Evolutionary conservation across 2,113 vertebrate genomes (phyloP).

Genomic region (Coturnix japonica): DNA sequence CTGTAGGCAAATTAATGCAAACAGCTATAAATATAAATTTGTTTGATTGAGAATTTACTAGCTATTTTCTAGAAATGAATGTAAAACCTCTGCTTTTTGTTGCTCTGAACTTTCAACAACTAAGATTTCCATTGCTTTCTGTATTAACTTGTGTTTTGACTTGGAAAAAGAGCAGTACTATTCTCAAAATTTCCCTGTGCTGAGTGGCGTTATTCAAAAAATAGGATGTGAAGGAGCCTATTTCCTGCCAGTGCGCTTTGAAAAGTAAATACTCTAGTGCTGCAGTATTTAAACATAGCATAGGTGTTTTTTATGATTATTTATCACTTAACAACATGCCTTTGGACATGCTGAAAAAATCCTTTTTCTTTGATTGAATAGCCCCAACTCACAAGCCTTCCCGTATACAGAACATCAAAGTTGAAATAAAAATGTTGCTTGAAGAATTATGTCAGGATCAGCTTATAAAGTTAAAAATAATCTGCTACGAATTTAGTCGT

Average conservation of each 20-base stretch:
- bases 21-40: neutral
- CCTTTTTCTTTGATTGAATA: neutral
- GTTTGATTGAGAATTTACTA: neutral
- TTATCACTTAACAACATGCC: neutral
- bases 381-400: neutral
- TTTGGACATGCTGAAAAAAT: neutral
- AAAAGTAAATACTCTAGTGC: neutral
- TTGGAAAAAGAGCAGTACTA: neutral
- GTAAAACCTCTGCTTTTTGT: neutral
- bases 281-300: neutral
- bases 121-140: neutral
- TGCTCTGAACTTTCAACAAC: neutral
- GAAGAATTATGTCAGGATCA: neutral
- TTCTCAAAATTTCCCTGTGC: neutral
- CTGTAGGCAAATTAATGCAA: neutral
- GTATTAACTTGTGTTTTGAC: neutral
- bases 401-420: neutral
- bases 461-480: neutral
- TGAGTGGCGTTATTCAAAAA: neutral
- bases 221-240: neutral
- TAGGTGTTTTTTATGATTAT: neutral
- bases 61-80: neutral
- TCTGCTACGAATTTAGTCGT: neutral
- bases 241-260: neutral
- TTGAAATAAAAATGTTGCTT: neutral